Conservation (phyloP, 2,797 vertebrate genomes). For the Pelodytes ibericus region DNA sequence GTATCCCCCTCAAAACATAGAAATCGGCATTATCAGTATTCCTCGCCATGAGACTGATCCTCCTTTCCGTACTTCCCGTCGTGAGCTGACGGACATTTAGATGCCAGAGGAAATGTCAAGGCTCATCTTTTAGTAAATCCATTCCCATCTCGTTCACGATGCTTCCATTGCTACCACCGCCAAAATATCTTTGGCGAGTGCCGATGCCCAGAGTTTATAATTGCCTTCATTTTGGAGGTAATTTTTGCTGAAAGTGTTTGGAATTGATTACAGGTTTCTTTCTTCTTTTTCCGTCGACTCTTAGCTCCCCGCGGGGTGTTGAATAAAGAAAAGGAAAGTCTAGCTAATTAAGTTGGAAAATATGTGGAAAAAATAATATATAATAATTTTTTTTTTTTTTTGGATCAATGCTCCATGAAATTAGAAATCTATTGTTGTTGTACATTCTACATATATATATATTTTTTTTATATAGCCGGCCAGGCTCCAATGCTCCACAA, state of each 20-base stretch:
- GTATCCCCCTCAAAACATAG: no score
- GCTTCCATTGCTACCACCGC: conserved; percentile 10
- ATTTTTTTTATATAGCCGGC: neutral
- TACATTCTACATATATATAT: neutral
- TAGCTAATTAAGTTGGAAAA: neutral
- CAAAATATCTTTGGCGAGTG: conserved; percentile 23
- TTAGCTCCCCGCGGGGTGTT: neutral
- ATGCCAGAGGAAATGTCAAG: conserved; percentile 25
- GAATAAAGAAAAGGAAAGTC: neutral
- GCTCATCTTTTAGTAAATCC: conserved; percentile 16
- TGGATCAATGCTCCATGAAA: neutral
- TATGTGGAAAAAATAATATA: neutral
- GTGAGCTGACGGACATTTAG: neutral
- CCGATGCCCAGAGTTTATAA: conserved; percentile 1
- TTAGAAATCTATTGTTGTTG: neutral
- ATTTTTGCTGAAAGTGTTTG: neutral
- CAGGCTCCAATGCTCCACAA: neutral
- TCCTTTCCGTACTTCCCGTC: neutral
- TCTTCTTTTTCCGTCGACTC: neutral
- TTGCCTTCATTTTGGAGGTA: neutral
- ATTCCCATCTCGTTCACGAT: conserved; percentile 36
- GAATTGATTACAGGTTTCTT: conserved; percentile 2
- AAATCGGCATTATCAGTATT: no score
- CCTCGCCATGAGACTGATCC: no score
- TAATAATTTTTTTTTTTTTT: neutral